Percentiles rank a stretch among this genome's conserved stretches.
Evolutionary conservation across 2,113 vertebrate genomes (phyloP).

Genomic region (Brachirus orientalis): DNA sequence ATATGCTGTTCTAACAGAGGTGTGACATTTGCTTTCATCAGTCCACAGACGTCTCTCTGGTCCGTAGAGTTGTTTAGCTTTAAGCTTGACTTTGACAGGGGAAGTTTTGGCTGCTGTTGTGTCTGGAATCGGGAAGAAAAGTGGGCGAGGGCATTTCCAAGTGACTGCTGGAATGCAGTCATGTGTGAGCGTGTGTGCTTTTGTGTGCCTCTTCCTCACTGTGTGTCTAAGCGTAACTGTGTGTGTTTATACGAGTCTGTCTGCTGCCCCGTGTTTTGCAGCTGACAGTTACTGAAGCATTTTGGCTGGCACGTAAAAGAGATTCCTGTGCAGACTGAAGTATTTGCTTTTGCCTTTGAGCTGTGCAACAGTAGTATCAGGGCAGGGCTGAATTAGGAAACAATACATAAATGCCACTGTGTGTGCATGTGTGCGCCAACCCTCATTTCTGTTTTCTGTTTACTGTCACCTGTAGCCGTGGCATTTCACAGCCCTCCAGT

Average conservation of each 20-base stretch:
- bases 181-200: conserved; percentile 51
- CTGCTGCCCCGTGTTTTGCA: conserved; percentile 53
- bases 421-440: conserved; percentile 11
- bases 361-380: conserved; percentile 32
- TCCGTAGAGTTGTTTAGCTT: conserved; percentile 54
- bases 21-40: conserved; percentile 52
- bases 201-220: neutral
- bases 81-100: conserved; percentile 48
- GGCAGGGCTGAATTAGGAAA: conserved; percentile 31
- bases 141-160: conserved; percentile 62
- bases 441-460: conserved; percentile 28
- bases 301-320: conserved; percentile 65
- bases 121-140: conserved; percentile 70
- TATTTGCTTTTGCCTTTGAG: conserved; percentile 58
- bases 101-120: conserved; percentile 73
- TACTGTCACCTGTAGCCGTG: conserved; percentile 81
- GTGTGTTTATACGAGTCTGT: conserved; percentile 61
- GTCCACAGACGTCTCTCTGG: conserved; percentile 34
- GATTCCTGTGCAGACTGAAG: conserved; percentile 62
- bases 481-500: conserved; percentile 96
- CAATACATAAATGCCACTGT: neutral
- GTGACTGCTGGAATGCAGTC: conserved; percentile 70
- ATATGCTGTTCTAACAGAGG: conserved; percentile 35
- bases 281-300: conserved; percentile 61
- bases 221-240: conserved; percentile 17